These are phyloP conservation scores for Linyphia triangularis DNA, from an alignment of 2,888 invertebrate species.

Conservation along the genomic window DNA sequence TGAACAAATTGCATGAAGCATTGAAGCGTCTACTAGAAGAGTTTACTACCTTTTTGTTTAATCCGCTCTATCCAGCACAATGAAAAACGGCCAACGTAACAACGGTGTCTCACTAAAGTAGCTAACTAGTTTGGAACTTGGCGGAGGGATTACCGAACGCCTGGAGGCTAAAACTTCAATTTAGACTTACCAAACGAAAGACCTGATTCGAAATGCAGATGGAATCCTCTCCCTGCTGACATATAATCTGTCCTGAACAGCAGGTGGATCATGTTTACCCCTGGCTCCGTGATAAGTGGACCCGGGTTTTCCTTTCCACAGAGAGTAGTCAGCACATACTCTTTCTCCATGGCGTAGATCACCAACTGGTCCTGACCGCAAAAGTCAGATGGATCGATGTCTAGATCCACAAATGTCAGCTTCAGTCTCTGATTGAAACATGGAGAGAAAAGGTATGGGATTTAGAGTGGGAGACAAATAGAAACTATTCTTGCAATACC, in stretches of 20 bases:
- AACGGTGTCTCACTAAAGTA: too few relatives aligned
- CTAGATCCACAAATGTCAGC: constrained; percentile 28
- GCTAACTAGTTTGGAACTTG: too few relatives aligned
- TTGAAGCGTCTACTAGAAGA: too few relatives aligned
- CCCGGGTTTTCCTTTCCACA: constrained; percentile 23
- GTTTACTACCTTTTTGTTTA: too few relatives aligned
- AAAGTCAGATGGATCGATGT: constrained; percentile 44
- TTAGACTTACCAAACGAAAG: constrained; percentile 1
- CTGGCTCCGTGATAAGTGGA: constrained; percentile 16
- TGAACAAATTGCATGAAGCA: too few relatives aligned
- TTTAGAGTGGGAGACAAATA: too few relatives aligned
- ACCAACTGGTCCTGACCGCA: constrained; percentile 15
- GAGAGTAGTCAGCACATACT: not conserved
- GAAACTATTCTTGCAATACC: too few relatives aligned
- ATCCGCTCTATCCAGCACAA: too few relatives aligned
- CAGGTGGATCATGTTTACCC: constrained; percentile 3
- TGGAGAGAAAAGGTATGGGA: not conserved
- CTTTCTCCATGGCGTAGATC: constrained; percentile 26
- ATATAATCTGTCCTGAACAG: constrained; percentile 39
- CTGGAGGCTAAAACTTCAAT: too few relatives aligned
- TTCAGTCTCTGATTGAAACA: constrained; percentile 11
- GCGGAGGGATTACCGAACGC: too few relatives aligned
- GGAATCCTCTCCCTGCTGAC: constrained; percentile 19
- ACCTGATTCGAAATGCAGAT: constrained; percentile 25
- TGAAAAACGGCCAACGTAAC: too few relatives aligned